Evolutionary conservation across 2,888 invertebrate genomes (phyloP).

Genomic region (Elaeidobius kamerunicus): DNA sequence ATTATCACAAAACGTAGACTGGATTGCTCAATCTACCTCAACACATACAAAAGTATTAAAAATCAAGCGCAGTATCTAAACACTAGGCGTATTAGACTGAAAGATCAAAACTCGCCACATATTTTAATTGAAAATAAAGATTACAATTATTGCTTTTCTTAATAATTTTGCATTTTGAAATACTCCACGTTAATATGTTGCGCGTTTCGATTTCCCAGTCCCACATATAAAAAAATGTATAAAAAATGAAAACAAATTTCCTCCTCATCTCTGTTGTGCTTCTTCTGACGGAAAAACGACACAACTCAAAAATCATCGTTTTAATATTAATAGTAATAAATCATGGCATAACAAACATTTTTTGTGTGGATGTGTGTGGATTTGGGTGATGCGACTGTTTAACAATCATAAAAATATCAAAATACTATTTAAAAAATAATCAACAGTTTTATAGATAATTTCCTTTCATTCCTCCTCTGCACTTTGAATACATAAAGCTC

Average conservation of each 20-base stretch:
- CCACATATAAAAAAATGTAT: conserved; percentile 22
- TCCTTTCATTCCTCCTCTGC: conserved; percentile 8
- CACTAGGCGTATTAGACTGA: conserved; percentile 44
- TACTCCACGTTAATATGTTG: background rate
- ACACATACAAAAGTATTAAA: conserved; percentile 50
- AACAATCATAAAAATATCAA: conserved; percentile 24
- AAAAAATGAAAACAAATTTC: conserved; percentile 18
- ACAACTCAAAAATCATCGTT: conserved; percentile 18
- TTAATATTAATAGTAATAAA: conserved; percentile 5
- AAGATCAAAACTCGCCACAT: conserved; percentile 20
- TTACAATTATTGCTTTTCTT: background rate
- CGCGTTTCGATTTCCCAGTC: conserved; percentile 10
- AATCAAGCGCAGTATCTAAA: conserved; percentile 45
- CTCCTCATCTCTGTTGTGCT: conserved; percentile 9
- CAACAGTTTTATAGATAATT: conserved; percentile 21
- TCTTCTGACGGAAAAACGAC: conserved; percentile 17
- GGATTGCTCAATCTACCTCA: conserved; percentile 41
- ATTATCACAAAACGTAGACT: conserved; percentile 45
- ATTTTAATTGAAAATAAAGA: too few relatives aligned
- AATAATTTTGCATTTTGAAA: too few relatives aligned
- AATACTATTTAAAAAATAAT: conserved; percentile 17
- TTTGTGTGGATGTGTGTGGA: too few relatives aligned
- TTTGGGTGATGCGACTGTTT: conserved; percentile 27
- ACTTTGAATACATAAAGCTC: conserved; percentile 3
- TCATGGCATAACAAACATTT: conserved; percentile 12